phyloP scores from a whole-genome alignment of 2,888 invertebrate species.

The Cabera pusaria region DNA sequence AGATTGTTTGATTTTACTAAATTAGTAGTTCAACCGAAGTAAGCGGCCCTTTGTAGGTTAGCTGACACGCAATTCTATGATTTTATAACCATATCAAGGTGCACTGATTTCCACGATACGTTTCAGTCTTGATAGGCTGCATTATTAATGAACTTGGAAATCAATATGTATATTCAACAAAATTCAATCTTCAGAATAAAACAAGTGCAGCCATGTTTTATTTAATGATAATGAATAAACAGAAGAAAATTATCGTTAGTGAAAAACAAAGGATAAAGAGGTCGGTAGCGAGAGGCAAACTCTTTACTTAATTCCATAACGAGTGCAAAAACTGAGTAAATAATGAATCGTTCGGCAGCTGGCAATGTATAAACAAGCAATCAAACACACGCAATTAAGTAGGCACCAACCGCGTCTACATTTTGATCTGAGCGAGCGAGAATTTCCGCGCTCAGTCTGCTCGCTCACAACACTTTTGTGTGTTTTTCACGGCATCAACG shows the following conservation, averaged over 20 bases:
- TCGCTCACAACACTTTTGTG: constrained; percentile 75
- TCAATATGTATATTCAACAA: too few relatives aligned
- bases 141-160: too few relatives aligned
- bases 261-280: too few relatives aligned
- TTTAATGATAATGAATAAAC: too few relatives aligned
- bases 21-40: constrained; percentile 17
- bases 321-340: not conserved
- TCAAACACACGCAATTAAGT: constrained; percentile 47
- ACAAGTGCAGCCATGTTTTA: too few relatives aligned
- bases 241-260: too few relatives aligned
- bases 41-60: constrained; percentile 5
- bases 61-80: constrained; percentile 13
- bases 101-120: constrained; percentile 11
- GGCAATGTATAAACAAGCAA: constrained; percentile 21
- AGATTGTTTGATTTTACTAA: constrained; percentile 40
- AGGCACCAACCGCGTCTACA: constrained; percentile 29
- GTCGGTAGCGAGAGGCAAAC: too few relatives aligned
- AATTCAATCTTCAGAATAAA: too few relatives aligned
- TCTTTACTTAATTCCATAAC: too few relatives aligned
- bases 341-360: constrained; percentile 1
- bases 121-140: too few relatives aligned
- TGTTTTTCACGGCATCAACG: constrained; percentile 78
- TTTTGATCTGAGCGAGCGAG: constrained; percentile 34
- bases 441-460: constrained; percentile 47
- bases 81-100: constrained; percentile 10